Conservation (phyloP, 2,113 vertebrate genomes). For the Cichladusa arquata region DNA sequence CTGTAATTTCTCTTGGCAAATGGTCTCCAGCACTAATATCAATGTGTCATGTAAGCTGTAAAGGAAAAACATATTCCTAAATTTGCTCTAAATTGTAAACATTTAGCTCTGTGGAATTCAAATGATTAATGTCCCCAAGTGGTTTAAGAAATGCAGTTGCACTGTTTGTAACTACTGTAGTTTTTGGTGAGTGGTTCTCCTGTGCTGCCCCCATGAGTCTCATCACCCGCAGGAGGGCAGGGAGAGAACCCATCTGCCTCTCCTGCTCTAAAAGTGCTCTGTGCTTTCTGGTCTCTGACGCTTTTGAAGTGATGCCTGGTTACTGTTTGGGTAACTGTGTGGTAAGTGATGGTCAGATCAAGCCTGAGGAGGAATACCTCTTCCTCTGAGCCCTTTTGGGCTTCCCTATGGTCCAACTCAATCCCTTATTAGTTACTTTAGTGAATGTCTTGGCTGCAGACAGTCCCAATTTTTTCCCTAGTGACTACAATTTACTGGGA, state of each 20-base stretch:
- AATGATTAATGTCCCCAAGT: background rate
- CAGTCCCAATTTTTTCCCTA: background rate
- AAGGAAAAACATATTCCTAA: conserved; percentile 47
- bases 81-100: background rate
- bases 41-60: conserved; percentile 46
- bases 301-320: background rate
- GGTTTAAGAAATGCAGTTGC: background rate
- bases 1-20: conserved; percentile 55
- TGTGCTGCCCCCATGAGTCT: rapidly evolving
- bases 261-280: background rate
- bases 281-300: rapidly evolving
- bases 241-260: rapidly evolving
- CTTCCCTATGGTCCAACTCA: background rate
- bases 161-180: background rate
- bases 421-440: background rate
- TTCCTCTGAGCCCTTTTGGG: background rate
- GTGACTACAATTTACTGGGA: background rate
- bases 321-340: background rate
- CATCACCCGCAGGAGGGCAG: rapidly evolving
- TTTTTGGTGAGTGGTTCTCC: background rate
- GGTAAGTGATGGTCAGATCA: background rate
- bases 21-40: conserved; percentile 20
- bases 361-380: background rate
- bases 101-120: background rate
- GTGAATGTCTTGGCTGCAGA: background rate